phyloP scores from a whole-genome alignment of 2,113 vertebrate species.

The Istiophorus platypterus region DNA sequence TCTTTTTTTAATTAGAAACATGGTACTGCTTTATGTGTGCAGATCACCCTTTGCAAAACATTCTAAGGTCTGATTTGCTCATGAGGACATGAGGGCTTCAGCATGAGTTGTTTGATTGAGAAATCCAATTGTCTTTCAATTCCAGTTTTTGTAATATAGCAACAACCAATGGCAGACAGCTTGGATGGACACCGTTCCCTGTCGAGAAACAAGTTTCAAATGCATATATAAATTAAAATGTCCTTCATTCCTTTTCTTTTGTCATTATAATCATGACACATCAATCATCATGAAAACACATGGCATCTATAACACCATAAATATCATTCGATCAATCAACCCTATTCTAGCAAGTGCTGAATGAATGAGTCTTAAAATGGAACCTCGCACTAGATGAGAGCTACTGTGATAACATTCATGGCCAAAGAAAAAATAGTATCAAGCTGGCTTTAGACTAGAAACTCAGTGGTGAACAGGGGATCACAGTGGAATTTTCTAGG shows the following conservation, averaged over 20 bases:
- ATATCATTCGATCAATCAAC: conserved; percentile 14
- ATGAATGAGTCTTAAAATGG: conserved; percentile 34
- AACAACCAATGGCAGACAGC: conserved; percentile 16
- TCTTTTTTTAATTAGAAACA: neutral
- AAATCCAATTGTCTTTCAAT: conserved; percentile 3
- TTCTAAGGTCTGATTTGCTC: neutral
- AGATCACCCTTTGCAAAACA: conserved; percentile 8
- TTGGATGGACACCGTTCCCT: conserved; percentile 50
- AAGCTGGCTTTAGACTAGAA: conserved; percentile 51
- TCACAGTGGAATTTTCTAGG: conserved; percentile 83
- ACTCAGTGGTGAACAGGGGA: conserved; percentile 48
- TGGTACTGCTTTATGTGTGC: neutral
- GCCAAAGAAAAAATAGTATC: conserved; percentile 32
- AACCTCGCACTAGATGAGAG: conserved; percentile 17
- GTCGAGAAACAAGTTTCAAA: conserved; percentile 53
- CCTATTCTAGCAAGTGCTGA: conserved; percentile 36
- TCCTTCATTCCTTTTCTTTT: conserved; percentile 22
- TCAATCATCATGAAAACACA: conserved; percentile 26
- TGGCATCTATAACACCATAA: conserved; percentile 22
- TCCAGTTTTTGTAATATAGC: conserved; percentile 34
- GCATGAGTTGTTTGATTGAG: conserved; percentile 5
- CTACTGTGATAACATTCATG: conserved; percentile 50
- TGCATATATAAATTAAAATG: conserved; percentile 36
- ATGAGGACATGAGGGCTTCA: neutral
- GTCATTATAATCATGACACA: conserved; percentile 19